Conservation (phyloP, 2,113 vertebrate species). For the Perca fluviatilis region DNA sequence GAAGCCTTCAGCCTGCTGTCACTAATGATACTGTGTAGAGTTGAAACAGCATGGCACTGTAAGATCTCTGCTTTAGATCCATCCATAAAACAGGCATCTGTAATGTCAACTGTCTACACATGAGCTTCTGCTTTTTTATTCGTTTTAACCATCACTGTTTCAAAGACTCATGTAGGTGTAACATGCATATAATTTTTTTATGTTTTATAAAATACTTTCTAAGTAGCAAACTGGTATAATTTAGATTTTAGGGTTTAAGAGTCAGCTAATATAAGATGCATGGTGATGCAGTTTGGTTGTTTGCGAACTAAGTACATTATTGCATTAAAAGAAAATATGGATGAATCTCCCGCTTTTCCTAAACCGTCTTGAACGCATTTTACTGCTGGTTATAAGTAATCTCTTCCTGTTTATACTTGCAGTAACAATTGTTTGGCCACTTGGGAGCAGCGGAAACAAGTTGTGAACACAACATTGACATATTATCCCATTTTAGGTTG, state of each 20-base stretch:
- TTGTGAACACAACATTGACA: too few species aligned
- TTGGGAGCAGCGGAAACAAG: too few species aligned
- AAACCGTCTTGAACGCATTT: too few species aligned
- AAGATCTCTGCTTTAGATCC: constrained; percentile 50
- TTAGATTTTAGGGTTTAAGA: neutral
- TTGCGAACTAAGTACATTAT: neutral
- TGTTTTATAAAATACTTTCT: neutral
- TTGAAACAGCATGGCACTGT: constrained; percentile 38
- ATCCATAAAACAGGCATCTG: constrained; percentile 52
- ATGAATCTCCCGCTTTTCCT: neutral
- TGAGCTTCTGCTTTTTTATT: constrained; percentile 7
- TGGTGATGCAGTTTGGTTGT: neutral
- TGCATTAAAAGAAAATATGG: constrained; percentile 1
- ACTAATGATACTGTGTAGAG: constrained; percentile 55
- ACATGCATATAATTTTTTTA: neutral
- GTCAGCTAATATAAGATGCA: neutral
- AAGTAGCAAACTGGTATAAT: neutral
- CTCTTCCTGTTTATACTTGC: neutral
- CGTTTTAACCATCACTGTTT: constrained; percentile 15
- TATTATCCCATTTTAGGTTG: too few species aligned
- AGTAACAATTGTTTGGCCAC: too few species aligned
- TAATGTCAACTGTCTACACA: constrained; percentile 31
- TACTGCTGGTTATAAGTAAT: too few species aligned
- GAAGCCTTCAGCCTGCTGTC: constrained; percentile 46
- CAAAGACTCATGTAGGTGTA: neutral